phyloP scores from a whole-genome alignment of 2,888 invertebrate species.

The Trichopria drosophilae region DNA sequence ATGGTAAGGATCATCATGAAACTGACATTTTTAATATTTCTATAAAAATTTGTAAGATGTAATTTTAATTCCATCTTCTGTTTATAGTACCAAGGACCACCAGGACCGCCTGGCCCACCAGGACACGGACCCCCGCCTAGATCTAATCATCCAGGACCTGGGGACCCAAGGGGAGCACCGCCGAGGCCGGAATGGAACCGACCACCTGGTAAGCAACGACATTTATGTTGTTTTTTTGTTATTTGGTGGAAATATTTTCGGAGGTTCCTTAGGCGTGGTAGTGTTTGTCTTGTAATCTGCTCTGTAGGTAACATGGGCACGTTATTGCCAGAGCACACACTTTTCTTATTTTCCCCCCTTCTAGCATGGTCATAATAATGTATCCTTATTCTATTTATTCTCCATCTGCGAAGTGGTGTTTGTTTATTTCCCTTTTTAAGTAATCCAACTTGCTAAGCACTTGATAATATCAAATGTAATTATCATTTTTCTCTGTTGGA shows the following conservation, averaged over 20 bases:
- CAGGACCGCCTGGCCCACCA: conserved; percentile 63
- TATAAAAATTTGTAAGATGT: conserved; percentile 28
- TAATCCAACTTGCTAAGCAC: too few relatives aligned
- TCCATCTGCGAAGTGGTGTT: too few relatives aligned
- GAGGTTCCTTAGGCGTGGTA: too few relatives aligned
- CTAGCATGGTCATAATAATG: too few relatives aligned
- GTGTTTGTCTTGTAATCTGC: neutral
- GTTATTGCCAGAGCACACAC: too few relatives aligned
- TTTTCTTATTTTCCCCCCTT: too few relatives aligned
- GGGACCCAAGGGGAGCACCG: conserved; percentile 62
- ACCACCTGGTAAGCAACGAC: conserved; percentile 63
- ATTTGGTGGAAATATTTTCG: conserved; percentile 2
- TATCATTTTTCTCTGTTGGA: too few relatives aligned
- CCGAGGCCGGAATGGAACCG: conserved; percentile 76
- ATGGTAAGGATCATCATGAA: neutral
- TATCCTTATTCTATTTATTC: too few relatives aligned
- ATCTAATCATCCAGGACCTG: conserved; percentile 63
- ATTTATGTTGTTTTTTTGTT: conserved; percentile 10
- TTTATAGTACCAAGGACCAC: conserved; percentile 49
- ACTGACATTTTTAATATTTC: conserved; percentile 5
- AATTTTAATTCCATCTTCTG: conserved; percentile 22
- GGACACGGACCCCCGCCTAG: conserved; percentile 60
- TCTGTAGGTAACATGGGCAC: too few relatives aligned
- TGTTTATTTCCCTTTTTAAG: too few relatives aligned
- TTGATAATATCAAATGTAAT: too few relatives aligned